Conservation (phyloP, 2,888 invertebrate genomes). For the Philonicus albiceps region DNA sequence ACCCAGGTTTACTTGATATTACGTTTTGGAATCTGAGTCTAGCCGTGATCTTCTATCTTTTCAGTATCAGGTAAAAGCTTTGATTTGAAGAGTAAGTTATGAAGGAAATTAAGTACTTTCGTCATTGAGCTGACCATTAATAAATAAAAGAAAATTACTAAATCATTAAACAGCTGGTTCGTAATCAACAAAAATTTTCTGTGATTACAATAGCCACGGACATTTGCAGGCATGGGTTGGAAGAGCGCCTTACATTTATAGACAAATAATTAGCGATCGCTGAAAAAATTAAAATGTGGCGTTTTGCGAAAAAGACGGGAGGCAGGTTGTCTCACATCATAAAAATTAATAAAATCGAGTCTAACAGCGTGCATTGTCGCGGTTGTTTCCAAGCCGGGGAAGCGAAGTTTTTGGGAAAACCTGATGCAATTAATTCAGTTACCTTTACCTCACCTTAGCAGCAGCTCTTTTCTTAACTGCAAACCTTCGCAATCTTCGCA, state of each 20-base stretch:
- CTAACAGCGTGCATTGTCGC: not conserved
- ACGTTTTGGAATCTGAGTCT: not conserved
- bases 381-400: not conserved
- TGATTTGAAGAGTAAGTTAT: not conserved
- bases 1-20: not conserved
- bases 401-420: not conserved
- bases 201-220: not conserved
- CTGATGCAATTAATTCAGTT: not conserved
- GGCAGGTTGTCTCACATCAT: not conserved
- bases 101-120: no score
- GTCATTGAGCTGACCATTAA: not conserved
- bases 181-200: not conserved
- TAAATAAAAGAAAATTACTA: not conserved
- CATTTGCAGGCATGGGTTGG: not conserved
- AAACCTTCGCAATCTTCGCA: not conserved
- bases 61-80: no score
- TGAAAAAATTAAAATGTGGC: not conserved
- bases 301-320: not conserved
- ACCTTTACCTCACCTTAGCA: not conserved
- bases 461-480: not conserved
- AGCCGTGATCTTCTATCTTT: no score
- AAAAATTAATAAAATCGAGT: not conserved
- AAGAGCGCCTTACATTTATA: not conserved
- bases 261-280: not conserved
- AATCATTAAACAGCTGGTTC: not conserved